These are phyloP conservation scores for Drosophila leontia DNA, from an alignment of 1,140 invertebrate genomes.

Conservation along the genomic window DNA sequence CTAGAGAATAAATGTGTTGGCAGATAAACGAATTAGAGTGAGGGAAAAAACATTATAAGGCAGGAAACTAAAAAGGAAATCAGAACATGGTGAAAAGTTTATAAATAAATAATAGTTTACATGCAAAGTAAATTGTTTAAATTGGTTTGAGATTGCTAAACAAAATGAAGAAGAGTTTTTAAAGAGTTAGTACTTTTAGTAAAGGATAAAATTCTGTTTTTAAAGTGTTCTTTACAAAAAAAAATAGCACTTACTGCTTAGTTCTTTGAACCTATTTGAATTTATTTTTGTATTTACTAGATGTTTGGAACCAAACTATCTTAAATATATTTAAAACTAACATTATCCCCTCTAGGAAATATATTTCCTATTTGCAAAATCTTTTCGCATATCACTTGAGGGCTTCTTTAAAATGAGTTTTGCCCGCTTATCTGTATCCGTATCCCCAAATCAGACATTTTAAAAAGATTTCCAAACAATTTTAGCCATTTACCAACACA, in stretches of 20 bases:
- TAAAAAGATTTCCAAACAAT: slow-evolving; percentile 13
- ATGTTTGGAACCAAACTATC: not conserved
- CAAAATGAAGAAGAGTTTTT: not conserved
- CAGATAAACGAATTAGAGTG: slow-evolving; percentile 7
- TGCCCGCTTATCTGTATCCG: not conserved
- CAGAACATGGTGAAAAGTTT: not conserved
- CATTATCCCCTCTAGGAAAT: not conserved
- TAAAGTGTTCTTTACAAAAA: not conserved
- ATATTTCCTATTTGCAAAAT: not conserved
- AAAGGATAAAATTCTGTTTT: not conserved
- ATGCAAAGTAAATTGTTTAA: not conserved
- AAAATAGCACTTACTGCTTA: too few relatives aligned
- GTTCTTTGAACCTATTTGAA: not conserved
- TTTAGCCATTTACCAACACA: slow-evolving; percentile 15
- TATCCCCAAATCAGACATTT: slow-evolving; percentile 28
- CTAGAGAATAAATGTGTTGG: slow-evolving; percentile 6
- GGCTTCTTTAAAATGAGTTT: slow-evolving; percentile 32
- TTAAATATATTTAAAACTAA: not conserved
- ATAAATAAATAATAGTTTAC: not conserved
- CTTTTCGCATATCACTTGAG: not conserved
- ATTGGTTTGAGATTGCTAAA: too few relatives aligned
- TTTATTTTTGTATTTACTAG: not conserved
- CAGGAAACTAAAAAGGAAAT: not conserved
- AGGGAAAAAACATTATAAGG: not conserved
- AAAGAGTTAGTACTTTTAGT: too few relatives aligned